Percentiles rank a stretch among this genome's conserved stretches.
phyloP scores from a whole-genome alignment of 2,888 invertebrate genomes.

The Suillia variegata region DNA sequence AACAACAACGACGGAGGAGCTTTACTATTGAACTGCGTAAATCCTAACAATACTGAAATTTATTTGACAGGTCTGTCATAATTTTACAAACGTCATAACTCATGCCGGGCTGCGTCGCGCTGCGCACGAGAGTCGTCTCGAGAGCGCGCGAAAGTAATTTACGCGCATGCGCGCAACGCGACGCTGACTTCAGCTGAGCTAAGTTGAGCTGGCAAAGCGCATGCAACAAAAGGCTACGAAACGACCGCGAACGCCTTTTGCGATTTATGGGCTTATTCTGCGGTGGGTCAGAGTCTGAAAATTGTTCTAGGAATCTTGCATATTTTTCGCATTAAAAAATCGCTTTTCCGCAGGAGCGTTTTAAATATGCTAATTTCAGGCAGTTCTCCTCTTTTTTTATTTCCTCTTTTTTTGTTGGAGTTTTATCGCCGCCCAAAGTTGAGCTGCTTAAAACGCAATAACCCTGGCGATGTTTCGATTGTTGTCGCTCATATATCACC shows the following conservation, averaged over 20 bases:
- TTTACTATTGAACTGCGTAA: no score
- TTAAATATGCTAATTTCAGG: not conserved
- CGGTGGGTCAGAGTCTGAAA: not conserved
- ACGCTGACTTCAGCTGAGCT: not conserved
- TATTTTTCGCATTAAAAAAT: no score
- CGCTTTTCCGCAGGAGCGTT: not conserved
- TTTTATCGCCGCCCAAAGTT: not conserved
- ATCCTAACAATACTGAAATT: slow-evolving; percentile 50
- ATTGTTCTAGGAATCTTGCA: not conserved
- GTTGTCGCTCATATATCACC: not conserved
- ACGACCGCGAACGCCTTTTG: not conserved
- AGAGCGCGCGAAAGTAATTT: not conserved
- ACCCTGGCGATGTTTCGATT: not conserved
- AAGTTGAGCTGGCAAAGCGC: not conserved
- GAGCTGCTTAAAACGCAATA: slow-evolving; percentile 3
- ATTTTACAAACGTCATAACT: slow-evolving; percentile 52
- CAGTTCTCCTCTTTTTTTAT: no score
- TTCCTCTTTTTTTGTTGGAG: no score
- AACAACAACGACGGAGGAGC: not conserved
- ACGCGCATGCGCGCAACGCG: not conserved
- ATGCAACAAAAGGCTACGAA: no score
- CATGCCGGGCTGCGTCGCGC: no score
- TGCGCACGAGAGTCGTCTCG: no score
- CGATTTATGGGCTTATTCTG: not conserved
- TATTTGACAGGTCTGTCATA: slow-evolving; percentile 52